Evolutionary conservation across 2,888 invertebrate species (phyloP), one percentile per base, ranked within the genome.

Genomic region (Mesoligia furuncula): DNA sequence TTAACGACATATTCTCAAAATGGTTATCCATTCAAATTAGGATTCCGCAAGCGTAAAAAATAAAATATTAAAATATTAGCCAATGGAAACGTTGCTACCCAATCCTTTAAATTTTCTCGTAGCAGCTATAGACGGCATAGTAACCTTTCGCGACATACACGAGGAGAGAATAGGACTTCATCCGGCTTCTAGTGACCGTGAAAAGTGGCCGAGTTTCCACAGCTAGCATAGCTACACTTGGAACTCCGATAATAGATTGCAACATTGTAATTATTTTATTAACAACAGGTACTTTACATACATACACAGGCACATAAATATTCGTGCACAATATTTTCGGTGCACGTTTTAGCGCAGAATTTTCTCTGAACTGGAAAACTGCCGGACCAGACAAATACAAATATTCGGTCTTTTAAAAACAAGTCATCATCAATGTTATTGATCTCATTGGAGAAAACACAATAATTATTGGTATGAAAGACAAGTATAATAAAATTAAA

Each of bases 161-260:
- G 31, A 65, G 45, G 1, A 45, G 15, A 39, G 15, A 48, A 39
- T 27, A 39, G 11, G 13, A 61, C 7, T 65, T 51, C 59, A 36
- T 66, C 65, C 27, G 79, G 65, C 65, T 82, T 82, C 77, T 20
- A 36, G 7, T 77, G 83, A 59, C 74, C 75, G 6, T 81, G 64
- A 65, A 39, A 64, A 8, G 17, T 75, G 24, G 24, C 36, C 65
- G 59, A 66, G 59, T 66, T 42, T 54, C 8, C 20, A 31, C 45
- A 31, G 51, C 15, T 36, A 68, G 62, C 62, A 24, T 24, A 54
- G 7, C n/a, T 62, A 17, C 88, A 88, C 77, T 79, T 83, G 76
- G 51, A 5, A 51, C n/a, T 24, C 9, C 31, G 4, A 54, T 62
- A 54, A 73, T 67, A 85, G 71, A 68, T n/a, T 51, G 68, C 71